Percentiles rank a stretch among this genome's conserved stretches.
Evolutionary conservation across 2,888 invertebrate genomes (phyloP).

Genomic region (Sipha maydis): DNA sequence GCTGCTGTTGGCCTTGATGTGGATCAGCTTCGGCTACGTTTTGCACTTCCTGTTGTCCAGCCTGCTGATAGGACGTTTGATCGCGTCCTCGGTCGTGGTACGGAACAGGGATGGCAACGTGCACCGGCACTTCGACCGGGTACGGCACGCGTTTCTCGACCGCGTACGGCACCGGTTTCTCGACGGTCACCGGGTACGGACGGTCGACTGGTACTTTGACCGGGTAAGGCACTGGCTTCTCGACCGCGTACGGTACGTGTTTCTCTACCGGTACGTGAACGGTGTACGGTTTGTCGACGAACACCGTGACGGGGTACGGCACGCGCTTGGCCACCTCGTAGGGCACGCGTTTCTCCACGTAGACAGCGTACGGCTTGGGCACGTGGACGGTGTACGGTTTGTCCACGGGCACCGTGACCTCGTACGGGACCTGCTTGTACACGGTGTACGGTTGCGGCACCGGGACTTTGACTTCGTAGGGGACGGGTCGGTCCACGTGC

Average conservation of each 20-base stretch:
- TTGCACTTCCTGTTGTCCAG: neutral
- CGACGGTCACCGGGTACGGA: constrained; percentile 64
- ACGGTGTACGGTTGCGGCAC: constrained; percentile 66
- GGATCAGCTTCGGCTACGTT: neutral
- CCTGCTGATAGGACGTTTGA: constrained; percentile 19
- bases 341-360: constrained; percentile 64
- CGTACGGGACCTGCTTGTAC: constrained; percentile 79
- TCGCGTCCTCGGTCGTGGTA: constrained; percentile 68
- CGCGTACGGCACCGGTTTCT: constrained; percentile 65
- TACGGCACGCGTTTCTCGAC: constrained; percentile 66
- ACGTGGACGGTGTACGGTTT: constrained; percentile 63
- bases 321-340: constrained; percentile 66
- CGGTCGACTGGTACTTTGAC: constrained; percentile 64
- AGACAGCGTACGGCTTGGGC: constrained; percentile 63
- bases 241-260: constrained; percentile 70
- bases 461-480: constrained; percentile 64
- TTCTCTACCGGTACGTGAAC: constrained; percentile 76
- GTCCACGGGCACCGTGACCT: constrained; percentile 72
- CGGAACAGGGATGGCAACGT: constrained; percentile 65
- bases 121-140: constrained; percentile 78
- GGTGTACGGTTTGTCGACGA: constrained; percentile 69
- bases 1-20: neutral
- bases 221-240: constrained; percentile 63
- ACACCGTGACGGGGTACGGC: constrained; percentile 67
- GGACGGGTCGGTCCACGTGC: constrained; percentile 64